Base-by-base conservation (phyloP, 2,113 vertebrate species). In the Anhinga anhinga region DNA sequence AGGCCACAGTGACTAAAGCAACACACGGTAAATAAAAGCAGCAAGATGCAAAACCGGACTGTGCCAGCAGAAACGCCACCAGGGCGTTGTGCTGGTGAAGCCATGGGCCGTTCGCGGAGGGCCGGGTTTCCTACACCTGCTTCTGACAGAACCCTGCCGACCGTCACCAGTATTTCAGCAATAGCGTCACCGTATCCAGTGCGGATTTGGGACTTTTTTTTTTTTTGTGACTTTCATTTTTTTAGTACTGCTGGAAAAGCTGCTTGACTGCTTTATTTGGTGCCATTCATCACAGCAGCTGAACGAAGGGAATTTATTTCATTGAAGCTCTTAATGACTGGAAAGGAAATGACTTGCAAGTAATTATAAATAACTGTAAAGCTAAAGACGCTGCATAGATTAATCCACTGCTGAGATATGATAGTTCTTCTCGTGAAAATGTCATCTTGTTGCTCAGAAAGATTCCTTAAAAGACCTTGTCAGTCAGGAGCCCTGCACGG, bases 131-230 rank as follows among this genome's bases (percentile, higher is more conserved):
- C 42, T 17, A 13, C 56, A 12, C 40, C 30, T 10, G 49, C 50
- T 56, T 27, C 61, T 44, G 34, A 32, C 19, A 18, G 6, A 56
- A 5, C 30, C 8, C 17, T 10, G 15, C 10, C 45, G 9, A 6
- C 45, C 13, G 9, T 10, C 40, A 10, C 30, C 63, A 20, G 22
- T 13, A 2, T 29, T 58, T 38, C 55, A 21, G 81, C 50, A 15
- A 10, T 1, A 15, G 13, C 30, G 15, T 4, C 32, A 8, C n/a
- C 2, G 1, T 5, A 8, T 13, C 42, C 69, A n/a, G n/a, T 0
- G 1, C 3, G 6, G 29, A 9, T 20, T 58, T 47, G 50, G 50
- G 70, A 13, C 22, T 30, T 36, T 15, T 11, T 25, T 69, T 76
- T 34, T 74, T 74, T 29, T 29, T 3, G 42, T 52, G 62, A 30